These are phyloP conservation scores for Zosterops hypoxanthus DNA, from an alignment of 2,113 vertebrate species.

Conservation along the genomic window DNA sequence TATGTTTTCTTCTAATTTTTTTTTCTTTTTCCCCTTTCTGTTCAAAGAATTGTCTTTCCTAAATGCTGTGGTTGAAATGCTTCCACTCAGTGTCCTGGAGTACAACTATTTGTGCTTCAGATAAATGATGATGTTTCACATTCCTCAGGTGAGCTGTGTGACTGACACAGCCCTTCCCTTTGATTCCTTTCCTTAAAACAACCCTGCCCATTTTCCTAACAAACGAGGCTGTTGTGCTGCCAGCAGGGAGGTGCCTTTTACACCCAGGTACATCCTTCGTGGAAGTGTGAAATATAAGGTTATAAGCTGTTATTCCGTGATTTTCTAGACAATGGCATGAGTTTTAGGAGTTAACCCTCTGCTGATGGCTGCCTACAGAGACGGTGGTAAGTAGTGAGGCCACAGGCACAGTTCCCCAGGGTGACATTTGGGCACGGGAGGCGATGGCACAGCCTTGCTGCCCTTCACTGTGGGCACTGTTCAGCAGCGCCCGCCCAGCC, in stretches of 20 bases:
- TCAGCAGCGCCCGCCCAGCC: neutral
- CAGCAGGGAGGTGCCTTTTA: neutral
- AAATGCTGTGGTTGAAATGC: neutral
- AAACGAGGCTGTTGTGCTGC: neutral
- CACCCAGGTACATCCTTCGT: neutral
- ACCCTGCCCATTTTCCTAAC: neutral
- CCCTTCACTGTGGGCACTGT: neutral
- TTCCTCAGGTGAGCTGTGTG: neutral
- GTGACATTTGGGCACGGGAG: neutral
- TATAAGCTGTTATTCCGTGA: rapidly evolving
- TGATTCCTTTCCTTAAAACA: neutral
- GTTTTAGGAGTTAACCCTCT: neutral
- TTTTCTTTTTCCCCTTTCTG: neutral
- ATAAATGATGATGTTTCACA: neutral
- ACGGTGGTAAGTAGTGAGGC: rapidly evolving
- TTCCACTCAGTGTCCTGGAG: neutral
- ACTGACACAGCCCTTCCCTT: neutral
- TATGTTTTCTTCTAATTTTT: neutral
- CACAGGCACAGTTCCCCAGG: rapidly evolving
- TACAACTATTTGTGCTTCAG: neutral
- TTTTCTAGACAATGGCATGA: neutral
- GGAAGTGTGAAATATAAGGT: neutral
- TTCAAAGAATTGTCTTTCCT: neutral
- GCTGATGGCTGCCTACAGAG: rapidly evolving
- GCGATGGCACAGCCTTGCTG: rapidly evolving